Evolutionary conservation across 1,140 invertebrate genomes (phyloP).

Genomic region (Piezodorus guildinii): DNA sequence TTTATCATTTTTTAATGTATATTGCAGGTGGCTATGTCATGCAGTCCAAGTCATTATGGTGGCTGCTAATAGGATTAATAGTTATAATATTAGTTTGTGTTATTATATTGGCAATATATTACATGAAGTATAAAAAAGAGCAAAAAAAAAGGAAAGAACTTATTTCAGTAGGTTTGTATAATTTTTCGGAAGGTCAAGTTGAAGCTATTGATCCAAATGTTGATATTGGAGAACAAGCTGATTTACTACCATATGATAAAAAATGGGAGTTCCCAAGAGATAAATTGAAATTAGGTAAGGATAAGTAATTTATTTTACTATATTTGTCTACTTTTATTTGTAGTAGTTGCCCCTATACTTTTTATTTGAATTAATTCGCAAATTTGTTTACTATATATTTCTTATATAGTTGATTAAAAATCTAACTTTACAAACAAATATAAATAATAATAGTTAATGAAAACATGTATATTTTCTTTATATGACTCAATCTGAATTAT

Average conservation of each 20-base stretch:
- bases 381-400: too few species aligned
- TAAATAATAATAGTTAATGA: too few species aligned
- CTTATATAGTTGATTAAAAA: too few species aligned
- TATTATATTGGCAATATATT: not conserved
- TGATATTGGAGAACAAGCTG: conserved; percentile 80
- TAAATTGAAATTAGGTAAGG: conserved; percentile 69
- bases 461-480: too few species aligned
- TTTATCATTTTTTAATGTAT: not conserved
- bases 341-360: too few species aligned
- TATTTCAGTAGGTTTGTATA: conserved; percentile 50
- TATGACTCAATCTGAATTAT: too few species aligned
- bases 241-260: conserved; percentile 69
- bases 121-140: not conserved
- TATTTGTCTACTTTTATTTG: too few species aligned
- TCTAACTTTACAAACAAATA: too few species aligned
- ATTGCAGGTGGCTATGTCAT: not conserved
- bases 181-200: conserved; percentile 67
- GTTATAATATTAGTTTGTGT: not conserved
- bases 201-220: conserved; percentile 78
- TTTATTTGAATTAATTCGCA: too few species aligned
- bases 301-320: conserved; percentile 37
- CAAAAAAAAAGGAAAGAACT: conserved; percentile 47
- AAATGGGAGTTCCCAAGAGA: conserved; percentile 83
- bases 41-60: not conserved
- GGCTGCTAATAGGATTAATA: not conserved